Conservation (phyloP, 92 coral and sea anemone species). For the Zoanthus sociatus region DNA sequence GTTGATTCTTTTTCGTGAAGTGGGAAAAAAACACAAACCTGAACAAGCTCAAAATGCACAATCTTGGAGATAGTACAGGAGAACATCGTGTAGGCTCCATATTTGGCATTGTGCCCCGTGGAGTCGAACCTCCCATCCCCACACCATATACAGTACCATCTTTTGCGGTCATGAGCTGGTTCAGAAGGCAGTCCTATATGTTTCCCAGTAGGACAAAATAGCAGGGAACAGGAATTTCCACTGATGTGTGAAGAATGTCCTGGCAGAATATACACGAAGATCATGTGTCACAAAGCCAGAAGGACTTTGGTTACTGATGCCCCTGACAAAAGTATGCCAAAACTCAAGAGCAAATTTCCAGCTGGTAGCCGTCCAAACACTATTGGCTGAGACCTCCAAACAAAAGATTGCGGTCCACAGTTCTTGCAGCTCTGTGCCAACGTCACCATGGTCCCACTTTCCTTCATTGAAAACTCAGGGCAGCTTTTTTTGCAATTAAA, state of each 20-base stretch:
- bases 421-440: conserved; percentile 49
- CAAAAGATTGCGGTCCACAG: conserved; percentile 24
- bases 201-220: conserved; percentile 40
- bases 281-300: conserved; percentile 21
- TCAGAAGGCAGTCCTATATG: conserved; percentile 17
- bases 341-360: conserved; percentile 26
- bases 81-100: conserved; percentile 13
- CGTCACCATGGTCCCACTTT: conserved; percentile 53
- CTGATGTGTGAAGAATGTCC: conserved; percentile 39
- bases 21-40: not conserved
- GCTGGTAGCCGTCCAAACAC: conserved; percentile 37
- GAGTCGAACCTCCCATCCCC: conserved; percentile 31
- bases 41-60: conserved; percentile 12
- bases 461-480: conserved; percentile 31
- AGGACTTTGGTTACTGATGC: conserved; percentile 28
- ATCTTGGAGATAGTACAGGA: conserved; percentile 8
- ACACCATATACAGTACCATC: conserved; percentile 8
- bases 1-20: not conserved
- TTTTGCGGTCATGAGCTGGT: conserved; percentile 10
- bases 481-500: conserved; percentile 19
- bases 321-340: conserved; percentile 33
- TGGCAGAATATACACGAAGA: conserved; percentile 15
- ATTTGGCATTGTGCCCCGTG: conserved; percentile 11
- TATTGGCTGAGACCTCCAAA: conserved; percentile 34
- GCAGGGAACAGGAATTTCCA: conserved; percentile 40